Evolutionary conservation across 2,797 vertebrate species (phyloP), one percentile per base, ranked within the genome.

Genomic region (Chaetophractus vellerosus): DNA sequence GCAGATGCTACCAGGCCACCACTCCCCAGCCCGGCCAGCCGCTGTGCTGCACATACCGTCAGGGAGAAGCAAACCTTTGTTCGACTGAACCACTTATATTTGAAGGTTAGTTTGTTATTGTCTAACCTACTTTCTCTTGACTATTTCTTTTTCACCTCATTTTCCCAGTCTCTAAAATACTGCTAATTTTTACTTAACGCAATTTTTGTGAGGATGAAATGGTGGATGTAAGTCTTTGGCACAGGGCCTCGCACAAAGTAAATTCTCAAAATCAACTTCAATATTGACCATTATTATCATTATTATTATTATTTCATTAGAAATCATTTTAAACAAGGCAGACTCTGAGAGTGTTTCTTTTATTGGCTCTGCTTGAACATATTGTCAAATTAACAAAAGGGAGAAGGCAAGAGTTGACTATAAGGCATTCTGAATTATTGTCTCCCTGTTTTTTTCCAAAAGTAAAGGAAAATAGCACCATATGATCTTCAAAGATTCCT

Each of bases 111-210:
- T 61, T 66, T 79, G 52, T 71, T 79, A 33, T 24, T 72, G 41
- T 48, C 88, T 75, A 89, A 91, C 80, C 72, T 31, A 52, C 33
- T 76, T 64, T 84, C 66, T 23, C 59, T 72, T 72, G 33, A 76
- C 59, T 59, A 89, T 16, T 87, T 84, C 33, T 57, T 94, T 59
- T 59, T 64, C 1, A 66, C 12, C 6, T 91, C 36, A 89, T 83
- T 91, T 91, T 83, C 61, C 59, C 91, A 59, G 72, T 90, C 19
- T 92, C 63, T 97, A 97, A 93, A 94, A 84, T 6, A 78, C 33
- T 85, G 21, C 66, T 79, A 52, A 55, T 41, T 92, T 96, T 95
- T 81, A 79, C 68, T 88, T 90, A 86, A 63, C n/a, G 81, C 59
- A 92, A 72, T 55, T 59, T 80, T 41, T 78, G 4, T 91, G 52